phyloP scores from a whole-genome alignment of 2,113 vertebrate species.

The Axis porcinus region DNA sequence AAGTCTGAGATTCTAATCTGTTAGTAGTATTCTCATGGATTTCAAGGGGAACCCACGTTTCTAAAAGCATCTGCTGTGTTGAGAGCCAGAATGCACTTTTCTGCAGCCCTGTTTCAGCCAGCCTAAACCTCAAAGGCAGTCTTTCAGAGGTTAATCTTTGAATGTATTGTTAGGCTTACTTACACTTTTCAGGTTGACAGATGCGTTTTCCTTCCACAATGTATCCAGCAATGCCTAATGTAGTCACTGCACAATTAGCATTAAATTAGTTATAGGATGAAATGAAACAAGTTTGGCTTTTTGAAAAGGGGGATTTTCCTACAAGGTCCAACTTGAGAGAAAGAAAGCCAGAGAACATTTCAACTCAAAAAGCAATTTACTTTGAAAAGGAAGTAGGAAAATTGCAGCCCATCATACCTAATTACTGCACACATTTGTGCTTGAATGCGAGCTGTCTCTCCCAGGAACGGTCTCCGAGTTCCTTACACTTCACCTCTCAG shows the following conservation, averaged over 20 bases:
- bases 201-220: slow-evolving; percentile 69
- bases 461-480: background rate
- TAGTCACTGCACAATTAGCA: slow-evolving; percentile 75
- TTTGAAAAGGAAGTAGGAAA: slow-evolving; percentile 44
- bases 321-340: slow-evolving; percentile 58
- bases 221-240: slow-evolving; percentile 63
- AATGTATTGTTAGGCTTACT: slow-evolving; percentile 40
- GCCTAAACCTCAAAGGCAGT: background rate
- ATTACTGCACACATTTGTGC: slow-evolving; percentile 11
- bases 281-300: slow-evolving; percentile 65
- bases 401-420: background rate
- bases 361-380: slow-evolving; percentile 38
- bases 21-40: background rate
- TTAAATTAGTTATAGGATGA: slow-evolving; percentile 72
- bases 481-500: slow-evolving; percentile 19
- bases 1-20: background rate
- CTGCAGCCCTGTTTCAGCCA: accelerated
- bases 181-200: slow-evolving; percentile 67
- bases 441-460: background rate
- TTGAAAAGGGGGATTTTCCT: slow-evolving; percentile 58
- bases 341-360: slow-evolving; percentile 52
- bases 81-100: background rate
- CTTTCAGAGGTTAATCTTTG: slow-evolving; percentile 11
- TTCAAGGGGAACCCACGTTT: background rate
- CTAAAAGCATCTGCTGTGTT: background rate